Conservation (phyloP, 1,140 invertebrate species). For the Wasmannia auropunctata region DNA sequence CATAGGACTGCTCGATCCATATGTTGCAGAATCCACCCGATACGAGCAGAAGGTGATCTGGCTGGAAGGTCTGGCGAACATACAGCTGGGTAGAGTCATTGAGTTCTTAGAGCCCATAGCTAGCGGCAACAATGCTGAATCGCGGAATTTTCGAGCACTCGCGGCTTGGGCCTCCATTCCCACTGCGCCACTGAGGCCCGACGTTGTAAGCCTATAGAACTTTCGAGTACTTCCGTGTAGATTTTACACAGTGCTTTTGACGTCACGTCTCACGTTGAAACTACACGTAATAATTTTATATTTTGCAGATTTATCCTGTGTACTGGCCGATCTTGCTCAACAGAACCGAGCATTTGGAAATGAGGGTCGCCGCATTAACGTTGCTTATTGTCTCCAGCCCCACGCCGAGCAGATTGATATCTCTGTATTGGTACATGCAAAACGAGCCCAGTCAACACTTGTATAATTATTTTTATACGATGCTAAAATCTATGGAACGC, state of each 20-base stretch:
- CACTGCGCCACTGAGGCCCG: slow-evolving; percentile 85
- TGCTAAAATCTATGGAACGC: slow-evolving; percentile 88
- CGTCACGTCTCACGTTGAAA: neutral
- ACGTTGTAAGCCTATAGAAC: slow-evolving; percentile 84
- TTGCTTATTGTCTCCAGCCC: slow-evolving; percentile 88
- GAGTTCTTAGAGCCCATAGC: slow-evolving; percentile 88
- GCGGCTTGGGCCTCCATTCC: slow-evolving; percentile 88
- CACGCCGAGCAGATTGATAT: slow-evolving; percentile 87
- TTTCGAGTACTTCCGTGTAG: neutral
- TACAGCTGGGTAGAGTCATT: slow-evolving; percentile 87
- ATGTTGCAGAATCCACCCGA: slow-evolving; percentile 86
- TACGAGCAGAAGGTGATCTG: slow-evolving; percentile 90
- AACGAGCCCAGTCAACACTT: slow-evolving; percentile 88
- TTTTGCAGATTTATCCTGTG: slow-evolving; percentile 86
- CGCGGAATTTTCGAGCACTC: slow-evolving; percentile 86
- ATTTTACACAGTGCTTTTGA: neutral
- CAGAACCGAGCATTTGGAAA: slow-evolving; percentile 88
- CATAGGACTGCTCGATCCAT: slow-evolving; percentile 43
- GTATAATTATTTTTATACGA: slow-evolving; percentile 90
- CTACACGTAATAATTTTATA: slow-evolving; percentile 3
- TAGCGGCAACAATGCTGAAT: slow-evolving; percentile 84
- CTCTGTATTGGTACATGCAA: slow-evolving; percentile 89
- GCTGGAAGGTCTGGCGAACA: slow-evolving; percentile 88
- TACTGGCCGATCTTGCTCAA: slow-evolving; percentile 90
- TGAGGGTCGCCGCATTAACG: slow-evolving; percentile 88